Conservation (phyloP, 2,888 invertebrate species). For the Endotricha flammealis region DNA sequence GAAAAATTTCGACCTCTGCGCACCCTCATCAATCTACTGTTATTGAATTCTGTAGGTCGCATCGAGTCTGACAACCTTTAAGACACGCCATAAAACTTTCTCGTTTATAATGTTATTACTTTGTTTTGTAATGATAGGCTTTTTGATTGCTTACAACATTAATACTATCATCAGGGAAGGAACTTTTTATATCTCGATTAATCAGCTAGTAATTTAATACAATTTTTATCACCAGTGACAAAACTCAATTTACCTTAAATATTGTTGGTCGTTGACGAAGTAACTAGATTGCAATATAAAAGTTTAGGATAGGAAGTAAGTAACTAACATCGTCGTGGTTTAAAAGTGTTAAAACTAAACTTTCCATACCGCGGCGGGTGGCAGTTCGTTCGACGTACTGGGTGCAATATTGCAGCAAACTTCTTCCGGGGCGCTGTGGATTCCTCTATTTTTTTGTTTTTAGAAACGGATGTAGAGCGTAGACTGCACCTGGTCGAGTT, state of each 20-base stretch:
- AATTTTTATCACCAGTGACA: no score
- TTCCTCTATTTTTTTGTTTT: conserved; percentile 45
- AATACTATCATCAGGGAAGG: no score
- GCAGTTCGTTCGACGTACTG: conserved; percentile 22
- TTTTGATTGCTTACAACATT: no score
- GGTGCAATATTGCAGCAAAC: conserved; percentile 35
- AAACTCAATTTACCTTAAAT: no score
- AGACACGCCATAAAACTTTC: conserved; percentile 26
- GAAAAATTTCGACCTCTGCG: conserved; percentile 32
- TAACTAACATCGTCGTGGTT: conserved; percentile 10
- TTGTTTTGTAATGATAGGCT: conserved; percentile 18
- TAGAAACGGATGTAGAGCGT: conserved; percentile 63
- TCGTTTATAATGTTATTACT: conserved; percentile 17
- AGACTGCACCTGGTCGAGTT: conserved; percentile 61
- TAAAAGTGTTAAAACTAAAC: conserved; percentile 15
- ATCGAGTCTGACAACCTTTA: conserved; percentile 23
- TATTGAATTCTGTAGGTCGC: conserved; percentile 33
- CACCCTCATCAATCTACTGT: conserved; percentile 53
- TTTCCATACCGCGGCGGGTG: conserved; percentile 16
- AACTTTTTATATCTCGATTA: no score
- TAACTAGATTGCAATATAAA: conserved; percentile 9
- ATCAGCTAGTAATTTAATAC: no score
- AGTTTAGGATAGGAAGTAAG: conserved; percentile 5
- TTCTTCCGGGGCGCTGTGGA: conserved; percentile 35
- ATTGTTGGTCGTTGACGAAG: conserved; percentile 6